A percentile compares a stretch with the other conserved stretches of the same genome.
phyloP scores from a whole-genome alignment of 2,113 vertebrate genomes.

The Rhagologus leucostigma region DNA sequence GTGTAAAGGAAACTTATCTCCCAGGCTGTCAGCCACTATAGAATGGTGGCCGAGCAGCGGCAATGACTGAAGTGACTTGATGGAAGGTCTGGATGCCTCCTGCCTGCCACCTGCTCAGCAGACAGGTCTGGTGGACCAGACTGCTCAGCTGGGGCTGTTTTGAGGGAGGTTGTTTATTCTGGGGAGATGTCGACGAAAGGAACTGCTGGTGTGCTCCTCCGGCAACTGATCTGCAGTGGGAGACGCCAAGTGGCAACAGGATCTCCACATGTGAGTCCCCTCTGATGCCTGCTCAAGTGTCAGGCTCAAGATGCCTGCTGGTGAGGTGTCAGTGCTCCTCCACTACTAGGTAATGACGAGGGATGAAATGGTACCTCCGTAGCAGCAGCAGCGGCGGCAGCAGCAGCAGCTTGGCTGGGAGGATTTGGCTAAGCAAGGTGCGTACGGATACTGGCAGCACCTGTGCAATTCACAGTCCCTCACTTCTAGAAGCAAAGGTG shows the following conservation, averaged over 20 bases:
- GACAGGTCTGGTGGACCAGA: background rate
- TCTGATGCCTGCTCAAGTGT: background rate
- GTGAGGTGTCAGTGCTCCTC: background rate
- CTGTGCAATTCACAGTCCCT: background rate
- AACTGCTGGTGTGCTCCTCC: background rate
- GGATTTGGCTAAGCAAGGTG: background rate
- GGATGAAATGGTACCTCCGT: background rate
- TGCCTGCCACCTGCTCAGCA: background rate
- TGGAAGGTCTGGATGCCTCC: background rate
- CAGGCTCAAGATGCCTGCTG: too few species aligned
- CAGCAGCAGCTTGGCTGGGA: background rate
- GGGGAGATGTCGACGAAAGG: background rate
- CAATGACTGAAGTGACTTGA: background rate
- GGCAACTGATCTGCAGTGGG: background rate
- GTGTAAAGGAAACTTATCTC: background rate
- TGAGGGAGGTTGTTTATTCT: background rate
- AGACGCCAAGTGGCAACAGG: background rate
- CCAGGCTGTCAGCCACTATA: background rate
- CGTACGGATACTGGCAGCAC: rapidly evolving
- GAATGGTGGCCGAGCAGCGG: rapidly evolving
- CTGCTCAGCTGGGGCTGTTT: background rate
- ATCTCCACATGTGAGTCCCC: background rate
- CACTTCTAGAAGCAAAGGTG: background rate
- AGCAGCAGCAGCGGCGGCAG: too few species aligned
- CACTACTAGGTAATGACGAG: background rate